Conservation (phyloP, 2,113 vertebrate genomes). For the Tringa solitaria region DNA sequence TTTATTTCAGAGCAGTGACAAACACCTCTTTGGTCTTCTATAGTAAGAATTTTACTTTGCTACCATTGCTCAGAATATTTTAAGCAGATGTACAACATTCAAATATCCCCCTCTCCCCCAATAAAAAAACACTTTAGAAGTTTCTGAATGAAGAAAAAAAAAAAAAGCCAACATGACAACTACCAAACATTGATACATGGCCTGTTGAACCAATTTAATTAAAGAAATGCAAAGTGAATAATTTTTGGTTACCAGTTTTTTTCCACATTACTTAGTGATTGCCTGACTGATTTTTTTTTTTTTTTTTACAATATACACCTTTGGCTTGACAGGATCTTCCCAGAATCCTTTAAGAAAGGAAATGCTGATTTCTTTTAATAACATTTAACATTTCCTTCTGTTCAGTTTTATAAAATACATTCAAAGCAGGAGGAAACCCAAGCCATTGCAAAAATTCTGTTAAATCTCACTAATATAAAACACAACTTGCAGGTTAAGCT, state of each 20-base stretch:
- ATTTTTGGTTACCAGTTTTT: neutral
- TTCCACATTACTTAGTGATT: neutral
- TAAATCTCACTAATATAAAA: neutral
- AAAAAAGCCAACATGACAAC: neutral
- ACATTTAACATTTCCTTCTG: neutral
- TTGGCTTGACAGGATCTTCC: neutral
- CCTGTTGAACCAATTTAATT: neutral
- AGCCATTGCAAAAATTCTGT: neutral
- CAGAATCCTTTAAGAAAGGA: neutral
- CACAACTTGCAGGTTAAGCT: neutral
- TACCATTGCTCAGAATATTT: neutral
- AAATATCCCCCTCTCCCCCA: neutral
- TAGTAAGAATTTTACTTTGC: neutral
- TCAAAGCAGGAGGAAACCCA: neutral
- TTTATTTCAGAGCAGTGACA: conserved; percentile 39
- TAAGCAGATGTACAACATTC: neutral
- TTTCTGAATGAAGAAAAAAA: neutral
- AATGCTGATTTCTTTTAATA: conserved; percentile 25
- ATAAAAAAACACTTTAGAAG: neutral
- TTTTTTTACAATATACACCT: neutral
- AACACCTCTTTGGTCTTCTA: neutral
- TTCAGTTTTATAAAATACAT: neutral
- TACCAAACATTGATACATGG: neutral
- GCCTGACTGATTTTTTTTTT: neutral
- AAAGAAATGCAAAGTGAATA: neutral